phyloP scores from a whole-genome alignment of 2,797 vertebrate genomes.

The Pelodytes ibericus region DNA sequence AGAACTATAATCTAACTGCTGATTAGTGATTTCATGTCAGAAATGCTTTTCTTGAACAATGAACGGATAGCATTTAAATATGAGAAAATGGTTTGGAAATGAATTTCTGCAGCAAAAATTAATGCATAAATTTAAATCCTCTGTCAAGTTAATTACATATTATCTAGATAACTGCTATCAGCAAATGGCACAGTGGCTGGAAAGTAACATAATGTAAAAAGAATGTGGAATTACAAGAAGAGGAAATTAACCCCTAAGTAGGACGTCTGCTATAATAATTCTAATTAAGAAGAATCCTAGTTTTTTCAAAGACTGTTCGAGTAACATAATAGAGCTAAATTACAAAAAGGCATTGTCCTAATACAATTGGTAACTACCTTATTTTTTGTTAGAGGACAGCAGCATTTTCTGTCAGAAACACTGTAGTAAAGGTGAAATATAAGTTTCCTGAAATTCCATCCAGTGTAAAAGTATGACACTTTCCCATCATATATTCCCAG shows the following conservation, averaged over 20 bases:
- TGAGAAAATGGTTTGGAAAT: constrained; percentile 42
- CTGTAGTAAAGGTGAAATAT: too few relatives aligned
- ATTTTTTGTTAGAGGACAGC: too few relatives aligned
- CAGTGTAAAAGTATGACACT: too few relatives aligned
- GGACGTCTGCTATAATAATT: constrained; percentile 7
- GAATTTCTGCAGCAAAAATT: constrained; percentile 38
- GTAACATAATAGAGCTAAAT: too few relatives aligned
- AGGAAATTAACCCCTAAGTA: constrained; percentile 27
- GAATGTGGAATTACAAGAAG: constrained; percentile 21
- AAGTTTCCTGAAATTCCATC: too few relatives aligned
- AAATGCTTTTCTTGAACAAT: constrained; percentile 15
- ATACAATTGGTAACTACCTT: too few relatives aligned
- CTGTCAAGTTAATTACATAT: constrained; percentile 54
- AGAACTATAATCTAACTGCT: constrained; percentile 18
- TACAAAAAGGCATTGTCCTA: too few relatives aligned
- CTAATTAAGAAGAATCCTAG: too few relatives aligned
- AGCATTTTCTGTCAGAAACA: too few relatives aligned
- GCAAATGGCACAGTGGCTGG: constrained; percentile 35
- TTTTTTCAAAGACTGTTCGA: too few relatives aligned
- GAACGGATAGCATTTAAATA: constrained; percentile 26
- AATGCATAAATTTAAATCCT: constrained; percentile 48
- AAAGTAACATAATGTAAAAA: constrained; percentile 42
- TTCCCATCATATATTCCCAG: too few relatives aligned
- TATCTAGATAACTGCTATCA: constrained; percentile 52
- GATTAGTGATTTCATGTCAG: constrained; percentile 34